Base-by-base conservation (phyloP, 2,797 vertebrate genomes). In the Spinus pinus region DNA sequence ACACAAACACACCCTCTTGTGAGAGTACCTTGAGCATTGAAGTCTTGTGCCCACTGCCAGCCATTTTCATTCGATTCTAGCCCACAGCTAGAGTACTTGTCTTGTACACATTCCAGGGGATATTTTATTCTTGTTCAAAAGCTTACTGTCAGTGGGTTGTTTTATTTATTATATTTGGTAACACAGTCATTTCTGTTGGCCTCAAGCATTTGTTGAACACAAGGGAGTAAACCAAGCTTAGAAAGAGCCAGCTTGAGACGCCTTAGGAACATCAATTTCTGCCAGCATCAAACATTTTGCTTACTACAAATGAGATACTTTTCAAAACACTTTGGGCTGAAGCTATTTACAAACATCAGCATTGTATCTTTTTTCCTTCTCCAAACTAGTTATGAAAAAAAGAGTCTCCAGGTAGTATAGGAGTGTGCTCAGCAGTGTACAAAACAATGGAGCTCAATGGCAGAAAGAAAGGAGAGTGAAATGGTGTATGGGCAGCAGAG, bases 101-200 rank as follows among this genome's bases (percentile, higher is more conserved):
- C 77, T 86, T 51, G 41, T n/a, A 31, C 5, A 3, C 53, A 41
- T 84, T 82, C 60, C 71, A 78, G 39, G 35, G n/a, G 42, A 82
- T 90, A 51, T 62, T 95, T 91, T 79, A 75, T 86, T 93, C 50
- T 58, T 85, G 21, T 72, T 95, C 61, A 89, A 86, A 87, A 86
- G 42, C 33, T 86, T 71, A 47, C 78, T 78, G 65, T 80, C 39
- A 69, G 60, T 39, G 47, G 27, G 14, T 94, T 92, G 10, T 73
- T 94, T 85, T 73, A 66, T 82, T 77, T 89, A 81, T 89, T 86
- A 27, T 61, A 90, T 81, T 85, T 92, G 56, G 66, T 87, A 91
- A 69, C 28, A 35, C 15, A 47, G 86, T 66, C 1, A 57, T 86
- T 93, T 95, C 53, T 95, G 25, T 54, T 81, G 78, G 57, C 65